phyloP scores from a whole-genome alignment of 64 coral and sea anemone genomes.

The Actinia tenebrosa region DNA sequence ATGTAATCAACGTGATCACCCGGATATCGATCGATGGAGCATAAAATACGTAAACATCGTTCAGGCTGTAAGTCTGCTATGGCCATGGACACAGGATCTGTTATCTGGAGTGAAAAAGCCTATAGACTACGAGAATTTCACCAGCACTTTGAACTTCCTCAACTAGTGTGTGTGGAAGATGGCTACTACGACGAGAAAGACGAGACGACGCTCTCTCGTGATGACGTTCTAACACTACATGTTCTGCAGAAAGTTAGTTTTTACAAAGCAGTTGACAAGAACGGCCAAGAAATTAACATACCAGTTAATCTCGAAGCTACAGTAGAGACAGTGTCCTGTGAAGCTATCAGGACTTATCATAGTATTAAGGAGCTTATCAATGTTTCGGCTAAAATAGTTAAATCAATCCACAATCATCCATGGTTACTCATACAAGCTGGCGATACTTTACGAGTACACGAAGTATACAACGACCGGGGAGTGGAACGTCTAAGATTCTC shows the following conservation, averaged over 20 bases:
- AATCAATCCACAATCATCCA: background rate
- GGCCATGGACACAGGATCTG: background rate
- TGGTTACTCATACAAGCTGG: background rate
- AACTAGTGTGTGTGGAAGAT: background rate
- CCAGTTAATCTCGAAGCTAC: background rate
- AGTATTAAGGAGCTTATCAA: background rate
- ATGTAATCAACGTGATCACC: background rate
- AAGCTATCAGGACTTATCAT: background rate
- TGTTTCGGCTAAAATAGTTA: background rate
- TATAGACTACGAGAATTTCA: background rate
- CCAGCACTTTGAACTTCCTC: background rate
- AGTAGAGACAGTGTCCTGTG: background rate
- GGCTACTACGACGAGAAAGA: constrained; percentile 18
- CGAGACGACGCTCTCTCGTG: background rate
- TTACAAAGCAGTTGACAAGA: background rate
- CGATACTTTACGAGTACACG: background rate
- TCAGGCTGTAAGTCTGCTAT: too few relatives aligned
- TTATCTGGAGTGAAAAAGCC: background rate
- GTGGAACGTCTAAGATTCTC: background rate
- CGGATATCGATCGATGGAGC: background rate
- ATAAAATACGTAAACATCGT: background rate
- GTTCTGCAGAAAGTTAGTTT: background rate
- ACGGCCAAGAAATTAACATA: background rate
- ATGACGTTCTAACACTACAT: constrained; percentile 6
- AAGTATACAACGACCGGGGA: background rate